phyloP scores from a whole-genome alignment of 2,797 vertebrate genomes.

The Echiichthys vipera region DNA sequence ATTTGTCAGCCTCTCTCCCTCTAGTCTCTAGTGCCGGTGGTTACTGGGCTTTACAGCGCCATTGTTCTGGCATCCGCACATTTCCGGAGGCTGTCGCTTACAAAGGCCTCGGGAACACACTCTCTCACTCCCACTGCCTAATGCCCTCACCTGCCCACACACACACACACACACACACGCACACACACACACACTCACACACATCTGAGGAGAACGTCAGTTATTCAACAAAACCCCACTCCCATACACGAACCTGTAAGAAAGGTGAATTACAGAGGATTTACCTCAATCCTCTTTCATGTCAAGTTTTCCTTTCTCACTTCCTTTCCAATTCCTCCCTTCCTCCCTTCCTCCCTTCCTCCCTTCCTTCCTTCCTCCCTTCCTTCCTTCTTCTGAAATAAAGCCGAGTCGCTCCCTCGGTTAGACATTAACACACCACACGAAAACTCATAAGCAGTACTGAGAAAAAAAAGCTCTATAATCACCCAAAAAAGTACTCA shows the following conservation, averaged over 20 bases:
- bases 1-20: slow-evolving; percentile 26
- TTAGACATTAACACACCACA: background rate
- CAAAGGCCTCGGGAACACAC: slow-evolving; percentile 57
- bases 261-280: slow-evolving; percentile 56
- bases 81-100: slow-evolving; percentile 76
- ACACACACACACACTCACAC: slow-evolving; percentile 50
- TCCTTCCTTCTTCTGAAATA: slow-evolving; percentile 4
- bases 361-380: slow-evolving; percentile 7
- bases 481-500: background rate
- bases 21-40: slow-evolving; percentile 53
- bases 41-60: slow-evolving; percentile 67
- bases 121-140: slow-evolving; percentile 48
- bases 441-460: background rate
- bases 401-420: background rate
- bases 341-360: slow-evolving; percentile 16
- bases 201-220: slow-evolving; percentile 27
- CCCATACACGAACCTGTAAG: slow-evolving; percentile 29
- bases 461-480: background rate
- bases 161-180: slow-evolving; percentile 46
- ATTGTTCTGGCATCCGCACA: slow-evolving; percentile 79
- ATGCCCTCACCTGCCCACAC: slow-evolving; percentile 71
- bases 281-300: slow-evolving; percentile 51
- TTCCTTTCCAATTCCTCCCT: slow-evolving; percentile 2
- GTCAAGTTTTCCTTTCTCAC: slow-evolving; percentile 22
- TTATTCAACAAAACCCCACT: slow-evolving; percentile 18